A percentile compares a stretch with the other conserved stretches of the same genome.
phyloP scores from a whole-genome alignment of 2,888 invertebrate species.

The Stenurella melanura region DNA sequence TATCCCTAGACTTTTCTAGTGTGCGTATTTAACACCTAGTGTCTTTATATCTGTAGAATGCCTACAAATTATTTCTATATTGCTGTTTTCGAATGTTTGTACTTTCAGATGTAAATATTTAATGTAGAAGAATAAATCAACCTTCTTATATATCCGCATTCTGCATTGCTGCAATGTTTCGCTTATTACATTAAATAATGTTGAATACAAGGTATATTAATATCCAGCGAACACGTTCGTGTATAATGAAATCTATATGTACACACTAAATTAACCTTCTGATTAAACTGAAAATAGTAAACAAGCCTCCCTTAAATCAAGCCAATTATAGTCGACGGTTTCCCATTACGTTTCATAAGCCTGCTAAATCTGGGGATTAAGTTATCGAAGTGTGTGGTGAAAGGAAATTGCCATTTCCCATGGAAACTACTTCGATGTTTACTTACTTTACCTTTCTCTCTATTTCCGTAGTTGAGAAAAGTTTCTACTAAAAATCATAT shows the following conservation, averaged over 20 bases:
- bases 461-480: constrained; percentile 12
- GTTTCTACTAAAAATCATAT: constrained; percentile 18
- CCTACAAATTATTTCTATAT: no score
- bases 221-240: background rate
- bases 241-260: constrained; percentile 9
- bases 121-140: background rate
- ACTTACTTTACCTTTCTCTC: constrained; percentile 13
- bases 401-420: constrained; percentile 33
- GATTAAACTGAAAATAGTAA: constrained; percentile 30
- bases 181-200: background rate
- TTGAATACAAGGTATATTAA: background rate
- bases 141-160: background rate
- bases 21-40: no score
- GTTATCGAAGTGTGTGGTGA: constrained; percentile 32
- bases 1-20: no score
- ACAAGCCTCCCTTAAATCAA: constrained; percentile 36
- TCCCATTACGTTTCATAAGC: constrained; percentile 39
- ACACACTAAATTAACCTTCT: constrained; percentile 16
- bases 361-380: constrained; percentile 38
- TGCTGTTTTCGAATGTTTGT: no score
- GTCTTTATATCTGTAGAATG: no score
- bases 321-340: constrained; percentile 37
- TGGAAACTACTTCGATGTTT: constrained; percentile 30
- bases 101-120: no score
- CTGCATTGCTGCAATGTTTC: background rate